phyloP scores from a whole-genome alignment of 2,888 invertebrate genomes.

The Prostheceraeus crozeri region DNA sequence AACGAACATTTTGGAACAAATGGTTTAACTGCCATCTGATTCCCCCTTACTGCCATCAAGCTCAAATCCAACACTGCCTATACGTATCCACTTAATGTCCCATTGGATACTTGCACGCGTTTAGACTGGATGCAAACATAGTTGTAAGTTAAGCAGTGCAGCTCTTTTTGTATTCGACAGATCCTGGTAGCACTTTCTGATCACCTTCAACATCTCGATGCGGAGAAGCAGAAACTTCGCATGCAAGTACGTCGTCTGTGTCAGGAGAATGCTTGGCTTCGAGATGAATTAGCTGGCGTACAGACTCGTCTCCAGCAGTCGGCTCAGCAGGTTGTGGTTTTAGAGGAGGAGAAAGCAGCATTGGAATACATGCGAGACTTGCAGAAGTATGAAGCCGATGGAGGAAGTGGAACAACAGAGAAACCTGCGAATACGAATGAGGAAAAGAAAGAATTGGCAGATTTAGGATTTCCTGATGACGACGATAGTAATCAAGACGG shows the following conservation, averaged over 20 bases:
- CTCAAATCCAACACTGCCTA: too few species aligned
- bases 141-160: too few species aligned
- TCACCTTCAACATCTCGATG: slow-evolving; percentile 62
- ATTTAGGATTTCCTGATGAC: not conserved
- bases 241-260: slow-evolving; percentile 87
- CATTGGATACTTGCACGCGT: too few species aligned
- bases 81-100: too few species aligned
- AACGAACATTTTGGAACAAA: too few species aligned
- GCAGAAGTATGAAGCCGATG: slow-evolving; percentile 60
- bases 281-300: slow-evolving; percentile 93
- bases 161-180: too few species aligned
- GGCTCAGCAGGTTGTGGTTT: slow-evolving; percentile 80
- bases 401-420: not conserved
- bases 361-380: slow-evolving; percentile 94
- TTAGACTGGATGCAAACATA: too few species aligned
- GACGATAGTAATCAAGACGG: slow-evolving; percentile 5
- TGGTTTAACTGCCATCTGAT: too few species aligned
- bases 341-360: slow-evolving; percentile 96
- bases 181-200: too few species aligned
- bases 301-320: slow-evolving; percentile 86
- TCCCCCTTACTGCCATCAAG: too few species aligned
- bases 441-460: not conserved
- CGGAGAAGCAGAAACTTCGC: slow-evolving; percentile 95
- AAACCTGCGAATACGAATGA: not conserved
- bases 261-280: slow-evolving; percentile 97